These are phyloP conservation scores for Heliornis fulica DNA, from an alignment of 2,113 vertebrate genomes.

Conservation along the genomic window DNA sequence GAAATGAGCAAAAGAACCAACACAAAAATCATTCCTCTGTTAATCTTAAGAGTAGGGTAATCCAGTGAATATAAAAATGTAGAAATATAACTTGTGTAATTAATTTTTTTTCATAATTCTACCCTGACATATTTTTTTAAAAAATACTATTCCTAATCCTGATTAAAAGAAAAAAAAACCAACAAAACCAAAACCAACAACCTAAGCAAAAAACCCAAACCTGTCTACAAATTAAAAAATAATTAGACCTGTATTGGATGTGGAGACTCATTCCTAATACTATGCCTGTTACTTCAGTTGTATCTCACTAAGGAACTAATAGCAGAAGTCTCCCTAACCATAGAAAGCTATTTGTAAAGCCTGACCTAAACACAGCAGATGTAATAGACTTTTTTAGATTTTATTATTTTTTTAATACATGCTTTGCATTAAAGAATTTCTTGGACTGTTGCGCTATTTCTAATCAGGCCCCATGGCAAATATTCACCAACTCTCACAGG, in stretches of 20 bases:
- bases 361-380: not conserved
- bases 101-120: not conserved
- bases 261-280: not conserved
- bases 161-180: not conserved
- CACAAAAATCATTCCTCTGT: not conserved
- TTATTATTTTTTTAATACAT: not conserved
- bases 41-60: not conserved
- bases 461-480: constrained; percentile 72
- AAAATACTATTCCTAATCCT: not conserved
- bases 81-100: not conserved
- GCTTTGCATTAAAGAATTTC: constrained; percentile 62
- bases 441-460: constrained; percentile 68
- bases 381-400: not conserved
- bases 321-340: not conserved
- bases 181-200: no score
- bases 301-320: not conserved
- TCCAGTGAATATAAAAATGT: not conserved
- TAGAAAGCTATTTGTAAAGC: not conserved
- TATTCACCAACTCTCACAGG: constrained; percentile 72
- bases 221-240: not conserved
- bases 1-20: not conserved
- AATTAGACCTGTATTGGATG: not conserved
- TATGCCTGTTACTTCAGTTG: not conserved
- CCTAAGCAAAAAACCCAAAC: not conserved
- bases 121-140: not conserved